Evolutionary conservation across 1,140 invertebrate genomes (phyloP).

Genomic region (Triops longicaudatus): DNA sequence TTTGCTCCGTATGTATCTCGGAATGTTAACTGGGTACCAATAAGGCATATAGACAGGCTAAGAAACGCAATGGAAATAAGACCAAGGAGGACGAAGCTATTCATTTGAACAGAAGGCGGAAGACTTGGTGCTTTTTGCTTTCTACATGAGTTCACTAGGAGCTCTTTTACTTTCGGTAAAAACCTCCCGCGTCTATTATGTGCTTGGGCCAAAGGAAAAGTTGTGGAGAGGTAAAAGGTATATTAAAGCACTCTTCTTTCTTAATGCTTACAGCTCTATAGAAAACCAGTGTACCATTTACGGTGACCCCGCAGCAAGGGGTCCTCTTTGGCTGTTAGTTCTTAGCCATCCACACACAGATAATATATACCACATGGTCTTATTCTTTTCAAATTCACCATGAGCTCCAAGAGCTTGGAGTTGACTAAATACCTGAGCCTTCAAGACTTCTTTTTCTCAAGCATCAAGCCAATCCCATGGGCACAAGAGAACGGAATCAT

Average conservation of each 20-base stretch:
- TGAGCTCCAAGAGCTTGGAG: conserved; percentile 11
- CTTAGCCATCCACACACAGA: conserved; percentile 2
- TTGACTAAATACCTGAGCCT: conserved; percentile 3
- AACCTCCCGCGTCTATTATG: conserved; percentile 11
- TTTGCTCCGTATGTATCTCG: neutral
- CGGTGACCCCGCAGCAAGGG: conserved; percentile 9
- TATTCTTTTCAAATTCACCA: conserved; percentile 13
- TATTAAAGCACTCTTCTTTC: neutral
- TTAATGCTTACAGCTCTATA: conserved; percentile 8
- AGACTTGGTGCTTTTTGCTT: conserved; percentile 8
- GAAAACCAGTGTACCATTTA: conserved; percentile 15
- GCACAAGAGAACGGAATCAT: neutral
- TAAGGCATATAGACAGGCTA: neutral
- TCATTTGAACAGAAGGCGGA: neutral
- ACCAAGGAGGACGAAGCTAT: neutral
- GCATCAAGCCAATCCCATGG: neutral
- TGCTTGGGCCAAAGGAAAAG: neutral
- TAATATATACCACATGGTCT: conserved; percentile 15
- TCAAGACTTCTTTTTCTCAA: neutral
- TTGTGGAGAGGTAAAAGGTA: conserved; percentile 11
- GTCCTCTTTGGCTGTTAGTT: neutral
- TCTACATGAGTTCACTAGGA: conserved; percentile 3
- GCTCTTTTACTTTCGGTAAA: conserved; percentile 8
- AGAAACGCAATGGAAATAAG: neutral
- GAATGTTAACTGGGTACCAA: neutral